Evolutionary conservation across 2,888 invertebrate genomes (phyloP).

Genomic region (Lepidochitona cinerea): DNA sequence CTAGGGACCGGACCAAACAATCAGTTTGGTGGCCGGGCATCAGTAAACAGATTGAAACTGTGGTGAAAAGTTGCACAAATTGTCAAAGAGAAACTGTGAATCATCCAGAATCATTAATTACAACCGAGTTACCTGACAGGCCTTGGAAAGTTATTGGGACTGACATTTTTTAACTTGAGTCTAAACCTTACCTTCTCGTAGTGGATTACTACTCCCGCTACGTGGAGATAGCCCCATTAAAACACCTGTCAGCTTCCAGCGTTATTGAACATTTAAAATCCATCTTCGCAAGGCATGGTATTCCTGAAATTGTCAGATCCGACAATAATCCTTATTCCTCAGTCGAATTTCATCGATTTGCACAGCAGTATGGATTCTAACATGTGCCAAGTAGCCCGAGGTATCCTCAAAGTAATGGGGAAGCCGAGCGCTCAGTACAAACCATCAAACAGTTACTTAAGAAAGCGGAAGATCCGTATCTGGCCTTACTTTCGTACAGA

Average conservation of each 20-base stretch:
- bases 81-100: no score
- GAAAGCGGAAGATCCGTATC: constrained; percentile 26
- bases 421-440: constrained; percentile 17
- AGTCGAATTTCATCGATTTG: constrained; percentile 14
- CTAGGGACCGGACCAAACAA: constrained; percentile 10
- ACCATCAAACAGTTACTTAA: constrained; percentile 22
- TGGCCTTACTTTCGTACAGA: constrained; percentile 24
- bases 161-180: constrained; percentile 15
- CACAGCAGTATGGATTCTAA: constrained; percentile 6
- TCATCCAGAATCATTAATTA: no score
- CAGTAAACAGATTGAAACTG: constrained; percentile 13
- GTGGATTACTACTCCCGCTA: constrained; percentile 23
- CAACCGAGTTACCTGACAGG: constrained; percentile 16
- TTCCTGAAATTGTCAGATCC: constrained; percentile 19
- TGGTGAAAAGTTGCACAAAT: constrained; percentile 11
- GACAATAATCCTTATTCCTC: constrained; percentile 30
- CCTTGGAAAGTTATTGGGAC: constrained; percentile 13
- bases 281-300: neutral
- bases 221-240: constrained; percentile 2
- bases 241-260: neutral
- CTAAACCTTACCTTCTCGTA: constrained; percentile 15
- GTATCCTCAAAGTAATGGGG: constrained; percentile 24
- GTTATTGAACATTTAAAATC: constrained; percentile 14
- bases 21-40: constrained; percentile 14
- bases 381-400: constrained; percentile 5